Percentiles rank a stretch among this genome's conserved stretches.
These are phyloP conservation scores for Pleuronectes platessa DNA, from an alignment of 2,113 vertebrate genomes.

Conservation along the genomic window DNA sequence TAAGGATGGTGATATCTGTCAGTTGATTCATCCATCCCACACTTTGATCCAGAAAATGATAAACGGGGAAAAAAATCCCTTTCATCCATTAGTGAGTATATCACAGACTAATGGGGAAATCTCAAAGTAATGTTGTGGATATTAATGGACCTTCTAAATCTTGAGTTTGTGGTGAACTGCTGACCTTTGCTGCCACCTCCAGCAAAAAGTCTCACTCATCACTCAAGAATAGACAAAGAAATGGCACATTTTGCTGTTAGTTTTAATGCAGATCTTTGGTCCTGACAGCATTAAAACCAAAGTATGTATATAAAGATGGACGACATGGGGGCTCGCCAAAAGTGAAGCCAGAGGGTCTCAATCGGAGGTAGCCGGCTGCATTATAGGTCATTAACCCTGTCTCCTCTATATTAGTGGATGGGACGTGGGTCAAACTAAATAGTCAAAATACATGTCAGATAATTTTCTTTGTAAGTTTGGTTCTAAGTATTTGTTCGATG, in stretches of 20 bases:
- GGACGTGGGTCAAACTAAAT: neutral
- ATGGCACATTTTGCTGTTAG: no score
- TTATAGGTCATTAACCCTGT: neutral
- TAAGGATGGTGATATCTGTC: neutral
- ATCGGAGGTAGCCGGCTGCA: neutral
- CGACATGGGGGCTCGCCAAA: neutral
- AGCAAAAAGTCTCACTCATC: neutral
- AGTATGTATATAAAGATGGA: neutral
- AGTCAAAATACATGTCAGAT: neutral
- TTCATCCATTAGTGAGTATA: neutral
- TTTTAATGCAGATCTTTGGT: neutral
- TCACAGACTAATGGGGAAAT: neutral
- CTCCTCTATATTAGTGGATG: neutral
- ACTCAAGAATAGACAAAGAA: neutral
- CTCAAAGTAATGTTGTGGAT: neutral
- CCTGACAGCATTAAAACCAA: neutral
- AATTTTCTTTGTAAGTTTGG: no score
- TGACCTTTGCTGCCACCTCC: neutral
- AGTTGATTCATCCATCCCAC: constrained; percentile 8
- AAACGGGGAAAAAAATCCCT: neutral
- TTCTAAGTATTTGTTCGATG: no score
- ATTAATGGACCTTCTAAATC: neutral
- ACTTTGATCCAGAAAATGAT: constrained; percentile 21
- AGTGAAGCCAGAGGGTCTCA: neutral
- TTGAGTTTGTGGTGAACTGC: neutral